Evolutionary conservation across 1,140 invertebrate species (phyloP), one percentile per base, ranked within the genome.

Genomic region (Drosophila pachea): DNA sequence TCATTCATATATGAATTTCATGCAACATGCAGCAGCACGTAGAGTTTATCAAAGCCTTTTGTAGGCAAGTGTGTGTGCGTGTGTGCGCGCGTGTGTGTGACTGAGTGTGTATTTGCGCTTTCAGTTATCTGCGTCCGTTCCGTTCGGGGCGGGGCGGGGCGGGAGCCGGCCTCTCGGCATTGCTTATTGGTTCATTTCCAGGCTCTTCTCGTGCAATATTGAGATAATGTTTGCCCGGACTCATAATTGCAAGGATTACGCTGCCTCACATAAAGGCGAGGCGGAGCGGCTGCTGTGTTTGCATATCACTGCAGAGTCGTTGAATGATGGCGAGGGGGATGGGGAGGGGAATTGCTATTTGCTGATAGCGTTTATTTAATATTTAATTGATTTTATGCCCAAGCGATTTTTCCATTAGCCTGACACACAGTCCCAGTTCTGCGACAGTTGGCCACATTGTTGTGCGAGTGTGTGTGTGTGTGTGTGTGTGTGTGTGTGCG

Each of bases 301-400:
- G 79, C 63, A 73, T 76, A 84, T 79, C 73, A 69, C 76, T 69
- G 48, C 53, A 61, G 68, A 68, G 58, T 33, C 67, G 45, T 7
- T 31, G 49, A 50, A 32, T 12, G 31, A 11, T 32, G 29, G 43
- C 7, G 32, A n/a, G 35, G 49, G 42, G 12, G 36, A 14, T 0
- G n/a, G n/a, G 7, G 11, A 5, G 40, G 78, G 22, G 69, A 75
- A 83, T 82, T 82, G 72, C 78, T 83, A 67, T 82, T 82, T 82
- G 78, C 78, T 73, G 75, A 74, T 83, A 71, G 74, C 68, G 76
- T 71, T 83, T 84, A 84, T 84, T 83, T 84, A 83, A 84, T 83
- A 83, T 84, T 83, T 83, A 83, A 83, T 83, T 83, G 79, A 84
- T 76, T 84, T 62, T 72, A 78, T 56, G 66, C 68, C 47, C 69